Evolutionary conservation across 2,797 vertebrate genomes (phyloP).

Genomic region (Enteromius trimaculatus): DNA sequence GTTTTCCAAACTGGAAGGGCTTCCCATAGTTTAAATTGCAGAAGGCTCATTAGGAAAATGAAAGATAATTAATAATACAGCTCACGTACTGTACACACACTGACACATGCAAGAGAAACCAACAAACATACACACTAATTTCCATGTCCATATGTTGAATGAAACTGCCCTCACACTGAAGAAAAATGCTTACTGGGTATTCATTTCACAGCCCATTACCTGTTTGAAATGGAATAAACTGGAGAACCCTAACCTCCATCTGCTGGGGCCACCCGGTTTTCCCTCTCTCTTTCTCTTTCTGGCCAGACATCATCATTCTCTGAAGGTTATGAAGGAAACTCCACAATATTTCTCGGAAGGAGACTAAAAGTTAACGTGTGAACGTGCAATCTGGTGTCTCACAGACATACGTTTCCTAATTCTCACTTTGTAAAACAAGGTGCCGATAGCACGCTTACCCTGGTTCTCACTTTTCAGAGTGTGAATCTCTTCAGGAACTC

Average conservation of each 20-base stretch:
- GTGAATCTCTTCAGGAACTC: slow-evolving; percentile 9
- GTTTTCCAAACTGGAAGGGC: neutral
- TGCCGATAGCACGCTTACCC: neutral
- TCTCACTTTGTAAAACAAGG: slow-evolving; percentile 21
- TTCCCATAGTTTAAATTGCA: neutral
- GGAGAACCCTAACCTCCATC: slow-evolving; percentile 23
- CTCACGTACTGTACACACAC: slow-evolving; percentile 26
- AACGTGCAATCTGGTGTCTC: neutral
- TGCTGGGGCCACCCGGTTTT: slow-evolving; percentile 1
- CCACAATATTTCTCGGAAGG: neutral
- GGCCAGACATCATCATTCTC: neutral
- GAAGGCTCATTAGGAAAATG: neutral
- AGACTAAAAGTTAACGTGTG: slow-evolving; percentile 19
- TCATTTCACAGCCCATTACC: slow-evolving; percentile 58
- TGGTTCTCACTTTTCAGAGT: slow-evolving; percentile 31
- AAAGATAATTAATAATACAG: neutral
- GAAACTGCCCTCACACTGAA: slow-evolving; percentile 31
- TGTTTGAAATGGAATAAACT: slow-evolving; percentile 37
- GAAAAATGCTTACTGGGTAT: slow-evolving; percentile 40
- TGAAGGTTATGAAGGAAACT: slow-evolving; percentile 5
- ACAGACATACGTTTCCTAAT: slow-evolving; percentile 5
- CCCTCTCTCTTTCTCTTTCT: neutral
- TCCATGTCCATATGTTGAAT: slow-evolving; percentile 21
- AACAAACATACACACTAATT: slow-evolving; percentile 15
- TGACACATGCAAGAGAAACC: slow-evolving; percentile 21